phyloP scores from a whole-genome alignment of 2,888 invertebrate genomes.

The Dendrolimus houi region DNA sequence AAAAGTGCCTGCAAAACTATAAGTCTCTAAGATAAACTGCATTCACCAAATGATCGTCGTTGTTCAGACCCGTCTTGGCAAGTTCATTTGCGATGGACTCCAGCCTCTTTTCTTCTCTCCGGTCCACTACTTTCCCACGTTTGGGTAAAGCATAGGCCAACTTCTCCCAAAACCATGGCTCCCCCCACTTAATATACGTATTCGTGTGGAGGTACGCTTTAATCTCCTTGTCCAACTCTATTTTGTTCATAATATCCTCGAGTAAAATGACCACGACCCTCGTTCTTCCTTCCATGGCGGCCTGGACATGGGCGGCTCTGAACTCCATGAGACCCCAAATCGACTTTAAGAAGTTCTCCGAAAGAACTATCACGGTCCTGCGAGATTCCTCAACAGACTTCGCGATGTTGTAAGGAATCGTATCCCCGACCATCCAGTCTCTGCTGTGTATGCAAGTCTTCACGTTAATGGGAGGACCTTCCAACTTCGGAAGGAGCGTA shows the following conservation, averaged over 20 bases:
- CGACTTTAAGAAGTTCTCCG: conserved; percentile 29
- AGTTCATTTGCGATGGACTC: neutral
- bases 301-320: conserved; percentile 69
- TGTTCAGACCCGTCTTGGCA: neutral
- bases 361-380: conserved; percentile 22
- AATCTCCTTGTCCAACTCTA: conserved; percentile 52
- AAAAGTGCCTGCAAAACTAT: too few relatives aligned
- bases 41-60: too few relatives aligned
- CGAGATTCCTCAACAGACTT: conserved; percentile 82
- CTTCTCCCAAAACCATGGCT: conserved; percentile 88
- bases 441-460: conserved; percentile 83
- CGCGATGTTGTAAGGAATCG: conserved; percentile 82
- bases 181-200: conserved; percentile 88
- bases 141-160: conserved; percentile 81
- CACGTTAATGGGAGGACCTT: conserved; percentile 54
- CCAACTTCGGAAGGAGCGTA: conserved; percentile 80
- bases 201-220: conserved; percentile 82
- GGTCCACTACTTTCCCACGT: neutral
- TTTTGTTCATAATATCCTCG: conserved; percentile 75
- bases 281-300: conserved; percentile 66
- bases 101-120: neutral
- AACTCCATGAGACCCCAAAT: conserved; percentile 81
- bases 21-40: too few relatives aligned
- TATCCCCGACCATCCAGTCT: conserved; percentile 85
- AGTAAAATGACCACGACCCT: conserved; percentile 83